Evolutionary conservation across 2,797 vertebrate genomes (phyloP).

Genomic region (Falco cherrug): DNA sequence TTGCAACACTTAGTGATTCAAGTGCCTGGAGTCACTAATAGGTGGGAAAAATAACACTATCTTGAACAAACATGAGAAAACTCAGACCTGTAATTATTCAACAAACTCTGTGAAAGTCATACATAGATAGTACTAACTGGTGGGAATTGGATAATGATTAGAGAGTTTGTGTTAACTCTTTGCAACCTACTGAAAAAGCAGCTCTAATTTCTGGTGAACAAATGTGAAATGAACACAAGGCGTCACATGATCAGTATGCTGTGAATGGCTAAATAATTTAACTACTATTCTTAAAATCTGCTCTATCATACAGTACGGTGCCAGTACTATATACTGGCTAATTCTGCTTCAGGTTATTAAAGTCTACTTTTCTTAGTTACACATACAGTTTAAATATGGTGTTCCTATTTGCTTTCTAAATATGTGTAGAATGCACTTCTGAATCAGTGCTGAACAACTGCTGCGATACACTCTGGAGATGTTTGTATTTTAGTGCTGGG

Average conservation of each 20-base stretch:
- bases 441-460: not conserved
- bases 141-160: not conserved
- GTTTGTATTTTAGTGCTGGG: not conserved
- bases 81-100: constrained; percentile 58
- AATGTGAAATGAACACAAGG: not conserved
- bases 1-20: constrained; percentile 41
- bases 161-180: constrained; percentile 17
- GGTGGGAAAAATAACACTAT: constrained; percentile 59
- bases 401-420: not conserved
- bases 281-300: not conserved
- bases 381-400: not conserved
- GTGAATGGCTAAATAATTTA: not conserved
- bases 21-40: constrained; percentile 12
- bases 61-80: constrained; percentile 61
- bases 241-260: not conserved
- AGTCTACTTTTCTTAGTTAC: not conserved
- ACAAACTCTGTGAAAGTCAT: not conserved
- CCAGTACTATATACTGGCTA: not conserved
- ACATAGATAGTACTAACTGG: not conserved
- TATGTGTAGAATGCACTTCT: not conserved
- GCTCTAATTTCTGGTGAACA: not conserved
- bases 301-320: not conserved
- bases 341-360: not conserved
- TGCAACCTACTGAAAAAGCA: not conserved
- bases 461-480: not conserved